Base-by-base conservation (phyloP, 1,140 invertebrate species). In the Brevipalpus yothersi region DNA sequence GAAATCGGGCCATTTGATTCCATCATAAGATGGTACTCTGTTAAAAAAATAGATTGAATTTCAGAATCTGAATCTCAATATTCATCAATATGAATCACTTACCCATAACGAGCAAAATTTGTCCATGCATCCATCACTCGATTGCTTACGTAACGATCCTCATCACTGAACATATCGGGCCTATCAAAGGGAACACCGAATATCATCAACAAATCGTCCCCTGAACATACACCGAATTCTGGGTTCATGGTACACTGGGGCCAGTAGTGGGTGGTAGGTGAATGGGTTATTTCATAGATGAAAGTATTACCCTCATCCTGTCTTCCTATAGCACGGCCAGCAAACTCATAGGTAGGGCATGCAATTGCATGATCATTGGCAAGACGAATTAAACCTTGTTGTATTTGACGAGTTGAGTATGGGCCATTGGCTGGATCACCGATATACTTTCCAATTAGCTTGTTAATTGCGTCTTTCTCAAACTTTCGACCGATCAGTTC, bases 171-270 rank as follows among this genome's bases (percentile, higher is more conserved):
- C 2, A 54, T 4, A 17, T 61, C 12, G 2, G 31, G 31, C 31
- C 31, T 31, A 31, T 31, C 31, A 11, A 62, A 51, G 17, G 60
- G 56, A 8, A 68, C 49, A 41, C 67, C 67, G 43, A 68, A 64
- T 11, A 60, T 42, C 40, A 65, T 64, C 1, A 66, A 39, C 1
- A 68, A 60, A 42, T 68, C 67, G 54, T 68, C 66, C 2, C 66
- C 67, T 23, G 67, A 65, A 31, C 58, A 61, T 17, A 43, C 47
- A 2, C 66, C 59, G 54, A 65, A 67, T 8, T 58, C 13, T 1
- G 66, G 67, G 19, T 68, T 57, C 31, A 61, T 61, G 1, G 65
- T 66, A 42, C 66, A 65, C 1, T 58, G 58, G 0, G 67, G 65
- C 10, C 63, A 40, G 51, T 68, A 68, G 31, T 47, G 13, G 45